These are phyloP conservation scores for Pachymerium ferrugineum DNA, from an alignment of 2,888 invertebrate species.

Conservation along the genomic window DNA sequence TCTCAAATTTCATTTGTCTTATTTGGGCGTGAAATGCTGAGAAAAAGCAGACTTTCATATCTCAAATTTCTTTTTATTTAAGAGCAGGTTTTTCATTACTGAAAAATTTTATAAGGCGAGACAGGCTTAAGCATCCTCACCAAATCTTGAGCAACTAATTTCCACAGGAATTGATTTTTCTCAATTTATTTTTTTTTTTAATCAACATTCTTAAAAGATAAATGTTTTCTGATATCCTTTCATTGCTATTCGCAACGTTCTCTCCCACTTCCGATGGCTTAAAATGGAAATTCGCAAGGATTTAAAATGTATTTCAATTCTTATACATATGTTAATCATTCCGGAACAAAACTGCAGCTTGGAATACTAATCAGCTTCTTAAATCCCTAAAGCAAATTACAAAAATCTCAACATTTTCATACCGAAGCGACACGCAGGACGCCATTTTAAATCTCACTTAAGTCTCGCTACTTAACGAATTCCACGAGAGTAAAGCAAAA, in stretches of 20 bases:
- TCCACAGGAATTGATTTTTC: too few species aligned
- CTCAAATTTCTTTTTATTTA: too few species aligned
- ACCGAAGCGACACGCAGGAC: background rate
- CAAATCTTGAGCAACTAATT: too few species aligned
- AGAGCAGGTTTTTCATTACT: too few species aligned
- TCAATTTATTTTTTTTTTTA: background rate
- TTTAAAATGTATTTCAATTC: slow-evolving; percentile 8
- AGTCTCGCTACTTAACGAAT: background rate
- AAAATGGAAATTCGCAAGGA: slow-evolving; percentile 1
- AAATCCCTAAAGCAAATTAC: background rate
- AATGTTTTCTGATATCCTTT: background rate
- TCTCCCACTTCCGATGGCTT: background rate
- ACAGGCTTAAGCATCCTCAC: too few species aligned
- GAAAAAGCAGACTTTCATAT: too few species aligned
- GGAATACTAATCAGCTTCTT: background rate
- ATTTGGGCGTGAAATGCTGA: too few species aligned
- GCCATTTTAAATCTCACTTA: background rate
- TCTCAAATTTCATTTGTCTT: too few species aligned
- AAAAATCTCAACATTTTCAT: background rate
- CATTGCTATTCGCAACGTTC: background rate
- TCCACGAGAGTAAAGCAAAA: background rate
- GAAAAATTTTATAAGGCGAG: too few species aligned
- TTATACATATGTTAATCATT: slow-evolving; percentile 3
- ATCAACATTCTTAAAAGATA: background rate
- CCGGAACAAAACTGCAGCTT: background rate